These are phyloP conservation scores for Pristionchus fissidentatus DNA, from an alignment of 2,888 invertebrate species.

Conservation along the genomic window DNA sequence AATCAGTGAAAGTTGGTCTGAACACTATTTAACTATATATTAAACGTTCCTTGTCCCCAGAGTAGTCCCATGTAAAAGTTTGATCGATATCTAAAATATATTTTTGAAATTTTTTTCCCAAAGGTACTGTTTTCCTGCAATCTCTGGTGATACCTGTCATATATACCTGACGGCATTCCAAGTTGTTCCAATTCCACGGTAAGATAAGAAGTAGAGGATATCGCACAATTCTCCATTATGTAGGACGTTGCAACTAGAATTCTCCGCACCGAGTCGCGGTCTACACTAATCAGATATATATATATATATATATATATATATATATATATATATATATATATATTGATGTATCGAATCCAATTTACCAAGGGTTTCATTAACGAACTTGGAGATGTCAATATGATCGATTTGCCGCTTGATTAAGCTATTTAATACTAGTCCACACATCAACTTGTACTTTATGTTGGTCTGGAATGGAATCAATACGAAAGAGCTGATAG, in stretches of 20 bases:
- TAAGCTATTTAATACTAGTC: background rate
- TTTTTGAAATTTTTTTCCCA: too few species aligned
- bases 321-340: too few species aligned
- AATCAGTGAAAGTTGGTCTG: too few species aligned
- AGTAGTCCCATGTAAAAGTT: too few species aligned
- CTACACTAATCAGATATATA: background rate
- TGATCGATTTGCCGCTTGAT: background rate
- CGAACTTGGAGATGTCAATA: conserved; percentile 1
- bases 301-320: background rate
- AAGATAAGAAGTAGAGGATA: background rate
- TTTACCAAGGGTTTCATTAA: conserved; percentile 24
- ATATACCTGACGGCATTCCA: conserved; percentile 14
- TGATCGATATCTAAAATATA: too few species aligned
- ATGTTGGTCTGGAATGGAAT: conserved; percentile 15
- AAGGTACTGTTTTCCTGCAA: too few species aligned
- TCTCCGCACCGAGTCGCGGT: background rate
- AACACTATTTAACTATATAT: too few species aligned
- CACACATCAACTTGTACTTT: conserved; percentile 25
- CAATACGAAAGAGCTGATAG: background rate
- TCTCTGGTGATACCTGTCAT: too few species aligned
- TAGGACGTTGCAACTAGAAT: conserved; percentile 1
- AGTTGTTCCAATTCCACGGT: background rate
- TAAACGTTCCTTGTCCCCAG: too few species aligned
- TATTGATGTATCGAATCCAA: too few species aligned
- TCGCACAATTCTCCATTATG: conserved; percentile 18